phyloP scores from a whole-genome alignment of 2,113 vertebrate species.

The Axis porcinus region DNA sequence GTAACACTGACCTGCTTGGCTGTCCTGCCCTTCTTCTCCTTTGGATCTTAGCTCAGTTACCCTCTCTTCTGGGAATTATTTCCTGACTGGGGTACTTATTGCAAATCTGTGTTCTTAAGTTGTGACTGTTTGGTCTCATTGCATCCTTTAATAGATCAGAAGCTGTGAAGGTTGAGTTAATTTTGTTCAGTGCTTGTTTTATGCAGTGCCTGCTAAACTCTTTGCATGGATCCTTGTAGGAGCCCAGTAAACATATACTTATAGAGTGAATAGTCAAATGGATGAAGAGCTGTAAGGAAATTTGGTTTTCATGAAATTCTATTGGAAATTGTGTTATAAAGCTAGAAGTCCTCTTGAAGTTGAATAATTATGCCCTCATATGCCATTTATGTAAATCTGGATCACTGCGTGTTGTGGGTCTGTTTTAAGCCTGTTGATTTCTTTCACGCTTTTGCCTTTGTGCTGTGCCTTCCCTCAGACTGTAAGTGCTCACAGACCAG shows the following conservation, averaged over 20 bases:
- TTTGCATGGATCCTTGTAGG: neutral
- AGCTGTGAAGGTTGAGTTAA: neutral
- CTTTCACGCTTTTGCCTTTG: neutral
- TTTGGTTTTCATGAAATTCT: conserved; percentile 32
- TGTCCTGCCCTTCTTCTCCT: neutral
- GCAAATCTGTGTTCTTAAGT: neutral
- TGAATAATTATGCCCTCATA: neutral
- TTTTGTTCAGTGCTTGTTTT: neutral
- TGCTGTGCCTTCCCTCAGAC: neutral
- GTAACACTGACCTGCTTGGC: neutral
- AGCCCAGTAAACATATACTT: neutral
- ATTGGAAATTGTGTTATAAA: conserved; percentile 13
- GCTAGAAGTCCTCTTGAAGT: neutral
- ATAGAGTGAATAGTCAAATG: neutral
- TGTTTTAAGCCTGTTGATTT: neutral
- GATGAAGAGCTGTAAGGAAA: conserved; percentile 3
- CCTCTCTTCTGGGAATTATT: neutral
- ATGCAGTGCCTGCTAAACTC: neutral
- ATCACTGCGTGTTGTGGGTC: neutral
- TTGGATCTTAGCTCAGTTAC: neutral
- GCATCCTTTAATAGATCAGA: neutral
- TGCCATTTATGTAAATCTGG: neutral
- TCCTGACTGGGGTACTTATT: neutral
- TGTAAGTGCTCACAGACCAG: neutral
- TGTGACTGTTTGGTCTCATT: neutral